Conservation (phyloP, 2,113 vertebrate genomes). For the Cyanoderma ruficeps region DNA sequence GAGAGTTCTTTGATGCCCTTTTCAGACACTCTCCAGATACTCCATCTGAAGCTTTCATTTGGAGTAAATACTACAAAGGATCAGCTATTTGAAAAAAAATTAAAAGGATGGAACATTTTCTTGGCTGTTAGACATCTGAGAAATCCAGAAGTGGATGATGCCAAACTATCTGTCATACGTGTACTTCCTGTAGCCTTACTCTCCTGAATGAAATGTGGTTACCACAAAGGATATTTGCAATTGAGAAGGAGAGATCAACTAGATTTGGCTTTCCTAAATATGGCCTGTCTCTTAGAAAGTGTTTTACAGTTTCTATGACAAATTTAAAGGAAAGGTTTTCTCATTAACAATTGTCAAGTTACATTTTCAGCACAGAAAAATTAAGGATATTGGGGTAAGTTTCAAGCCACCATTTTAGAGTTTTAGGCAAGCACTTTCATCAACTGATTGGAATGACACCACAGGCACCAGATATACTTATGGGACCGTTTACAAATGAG, state of each 20-base stretch:
- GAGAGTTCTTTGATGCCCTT: not conserved
- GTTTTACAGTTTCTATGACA: not conserved
- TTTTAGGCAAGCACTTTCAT: not conserved
- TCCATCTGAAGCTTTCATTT: conserved; percentile 13
- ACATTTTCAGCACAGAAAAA: not conserved
- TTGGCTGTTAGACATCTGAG: not conserved
- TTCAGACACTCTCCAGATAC: not conserved
- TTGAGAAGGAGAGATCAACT: not conserved
- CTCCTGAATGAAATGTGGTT: conserved; percentile 23
- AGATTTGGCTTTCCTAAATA: not conserved
- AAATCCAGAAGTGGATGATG: not conserved
- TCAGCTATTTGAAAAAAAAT: conserved; percentile 32
- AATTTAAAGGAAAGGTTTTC: not conserved
- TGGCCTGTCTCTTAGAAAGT: not conserved
- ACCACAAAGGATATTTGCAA: not conserved
- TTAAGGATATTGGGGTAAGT: not conserved
- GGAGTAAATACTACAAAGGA: not conserved
- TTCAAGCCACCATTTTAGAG: not conserved
- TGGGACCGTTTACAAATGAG: accelerated
- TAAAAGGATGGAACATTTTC: not conserved
- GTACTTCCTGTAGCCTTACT: not conserved
- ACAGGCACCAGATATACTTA: not conserved
- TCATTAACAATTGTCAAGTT: not conserved
- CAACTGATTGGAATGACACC: not conserved
- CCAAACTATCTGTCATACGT: not conserved